Conservation (phyloP, 1,140 invertebrate genomes). For the Papilio machaon region DNA sequence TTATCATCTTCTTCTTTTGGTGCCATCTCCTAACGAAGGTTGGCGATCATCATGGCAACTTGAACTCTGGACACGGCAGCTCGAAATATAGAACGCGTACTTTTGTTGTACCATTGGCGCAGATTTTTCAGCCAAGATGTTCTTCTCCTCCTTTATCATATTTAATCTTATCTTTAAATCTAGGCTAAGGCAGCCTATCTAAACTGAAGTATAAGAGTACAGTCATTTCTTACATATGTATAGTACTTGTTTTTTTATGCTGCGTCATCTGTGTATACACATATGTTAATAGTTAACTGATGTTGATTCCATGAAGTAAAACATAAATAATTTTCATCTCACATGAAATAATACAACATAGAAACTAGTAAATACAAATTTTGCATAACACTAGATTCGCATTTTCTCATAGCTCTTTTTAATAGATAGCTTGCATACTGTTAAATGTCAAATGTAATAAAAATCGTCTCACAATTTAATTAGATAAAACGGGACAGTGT, state of each 20-base stretch:
- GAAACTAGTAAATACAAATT: not conserved
- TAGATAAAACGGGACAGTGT: not conserved
- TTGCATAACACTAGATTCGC: not conserved
- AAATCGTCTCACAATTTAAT: not conserved
- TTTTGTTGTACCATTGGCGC: no score
- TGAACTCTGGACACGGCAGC: no score
- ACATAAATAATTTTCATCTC: not conserved
- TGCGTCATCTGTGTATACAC: slow-evolving; percentile 18
- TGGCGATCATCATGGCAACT: no score
- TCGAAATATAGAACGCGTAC: no score
- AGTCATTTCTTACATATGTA: slow-evolving; percentile 1
- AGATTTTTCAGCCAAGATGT: no score
- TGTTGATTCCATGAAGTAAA: not conserved
- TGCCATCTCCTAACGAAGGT: no score
- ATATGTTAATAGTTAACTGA: slow-evolving; percentile 10
- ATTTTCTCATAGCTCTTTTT: not conserved
- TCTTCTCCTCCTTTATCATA: no score
- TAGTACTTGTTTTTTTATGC: not conserved
- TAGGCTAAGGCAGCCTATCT: not conserved
- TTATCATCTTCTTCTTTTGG: no score
- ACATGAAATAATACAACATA: not conserved
- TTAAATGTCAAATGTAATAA: not conserved
- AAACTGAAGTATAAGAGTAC: not conserved
- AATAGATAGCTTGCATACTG: not conserved
- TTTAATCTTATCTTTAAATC: slow-evolving; percentile 4